Evolutionary conservation across 2,113 vertebrate genomes (phyloP).

Genomic region (Syngnathus floridae): DNA sequence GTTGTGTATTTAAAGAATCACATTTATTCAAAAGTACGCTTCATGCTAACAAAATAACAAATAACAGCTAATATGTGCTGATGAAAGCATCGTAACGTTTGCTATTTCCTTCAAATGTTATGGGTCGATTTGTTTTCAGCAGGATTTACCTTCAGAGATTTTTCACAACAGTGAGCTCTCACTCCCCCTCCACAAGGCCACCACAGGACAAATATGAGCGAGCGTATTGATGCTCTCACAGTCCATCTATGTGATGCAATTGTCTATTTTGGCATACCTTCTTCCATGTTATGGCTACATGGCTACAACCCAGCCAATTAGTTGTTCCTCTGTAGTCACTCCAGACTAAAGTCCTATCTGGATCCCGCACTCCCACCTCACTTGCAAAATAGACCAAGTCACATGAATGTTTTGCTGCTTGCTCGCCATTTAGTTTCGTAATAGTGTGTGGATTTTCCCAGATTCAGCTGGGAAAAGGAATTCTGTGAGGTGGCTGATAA

Average conservation of each 20-base stretch:
- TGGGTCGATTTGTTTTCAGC: conserved; percentile 15
- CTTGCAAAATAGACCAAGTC: conserved; percentile 46
- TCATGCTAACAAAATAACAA: too few relatives aligned
- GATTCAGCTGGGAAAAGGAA: conserved; percentile 32
- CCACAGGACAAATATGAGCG: conserved; percentile 24
- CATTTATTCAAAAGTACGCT: too few relatives aligned
- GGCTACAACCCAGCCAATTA: conserved; percentile 42
- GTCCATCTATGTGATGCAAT: conserved; percentile 21
- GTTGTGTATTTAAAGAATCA: too few relatives aligned
- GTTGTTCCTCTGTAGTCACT: conserved; percentile 21
- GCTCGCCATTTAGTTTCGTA: conserved; percentile 25
- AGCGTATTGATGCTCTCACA: conserved; percentile 22
- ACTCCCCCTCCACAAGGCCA: conserved; percentile 38
- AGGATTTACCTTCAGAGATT: conserved; percentile 37
- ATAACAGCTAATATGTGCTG: too few relatives aligned
- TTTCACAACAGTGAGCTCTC: conserved; percentile 26
- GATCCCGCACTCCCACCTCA: conserved; percentile 36
- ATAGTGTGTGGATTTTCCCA: conserved; percentile 41
- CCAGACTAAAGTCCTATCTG: conserved; percentile 27
- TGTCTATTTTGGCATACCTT: conserved; percentile 55
- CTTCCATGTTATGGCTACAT: conserved; percentile 54
- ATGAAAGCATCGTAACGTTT: neutral
- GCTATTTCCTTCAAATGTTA: neutral
- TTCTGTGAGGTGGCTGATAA: conserved; percentile 8
- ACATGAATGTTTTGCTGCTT: conserved; percentile 34